Evolutionary conservation across 1,140 invertebrate species (phyloP), one percentile per base, ranked within the genome.

Genomic region (Mercenaria mercenaria): DNA sequence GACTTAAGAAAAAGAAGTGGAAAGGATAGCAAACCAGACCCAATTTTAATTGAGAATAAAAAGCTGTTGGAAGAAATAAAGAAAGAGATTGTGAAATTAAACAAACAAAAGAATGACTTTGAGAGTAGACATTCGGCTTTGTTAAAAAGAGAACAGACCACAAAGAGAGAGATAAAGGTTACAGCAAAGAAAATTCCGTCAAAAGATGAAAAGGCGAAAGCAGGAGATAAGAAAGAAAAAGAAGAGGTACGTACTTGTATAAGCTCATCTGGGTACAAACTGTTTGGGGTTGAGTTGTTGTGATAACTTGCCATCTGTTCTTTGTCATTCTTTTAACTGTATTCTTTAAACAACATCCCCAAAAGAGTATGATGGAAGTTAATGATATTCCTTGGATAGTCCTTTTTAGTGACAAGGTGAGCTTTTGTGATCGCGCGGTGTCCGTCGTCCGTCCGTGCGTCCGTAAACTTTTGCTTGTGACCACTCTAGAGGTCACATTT

Each of bases 41-140:
- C 95, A 13, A 88, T 96, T 2, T 88, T 96, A 6, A 39, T 92
- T 32, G 94, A 95, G 61, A 96, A 96, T 77, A 94, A 83, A 64
- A 93, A 94, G 81, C 90, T 95, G 26, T 94, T 95, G 64, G 94
- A 95, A n/a, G 95, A 95, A 72, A 95, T 96, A 32, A 84, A 74
- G 26, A 89, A 89, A 64, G 80, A 89, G 56, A 59, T 89, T 41
- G 72, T 32, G 4, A 84, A 82, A 43, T n/a, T 89, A 15, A 47
- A 59, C 29, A 77, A 34, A 67, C 80, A 26, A 50, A 80, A 67
- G 90, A 77, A 72, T 52, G 47, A 79, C 26, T 79, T 79, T 79
- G 76, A 79, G 56, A 79, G 50, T 4, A 79, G 37, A 34, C 76
- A 79, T 79, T 47, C 43, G 20, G 67, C 11, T 26, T 29, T 72